phyloP scores from a whole-genome alignment of 2,888 invertebrate genomes.

The Petrolisthes cinctipes region DNA sequence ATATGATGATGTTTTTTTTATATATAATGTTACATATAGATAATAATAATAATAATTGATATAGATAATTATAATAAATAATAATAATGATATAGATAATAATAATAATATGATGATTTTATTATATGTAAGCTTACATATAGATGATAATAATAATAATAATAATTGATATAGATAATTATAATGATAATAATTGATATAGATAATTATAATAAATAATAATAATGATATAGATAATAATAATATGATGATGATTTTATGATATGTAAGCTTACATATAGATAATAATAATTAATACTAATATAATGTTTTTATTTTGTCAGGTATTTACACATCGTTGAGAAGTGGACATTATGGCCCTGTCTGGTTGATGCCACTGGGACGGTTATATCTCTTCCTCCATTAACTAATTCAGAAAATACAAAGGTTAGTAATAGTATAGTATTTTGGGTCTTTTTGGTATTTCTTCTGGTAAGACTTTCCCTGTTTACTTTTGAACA shows the following conservation, averaged over 20 bases:
- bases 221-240: not conserved
- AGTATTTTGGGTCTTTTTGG: too few relatives aligned
- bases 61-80: not conserved
- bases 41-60: too few relatives aligned
- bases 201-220: too few relatives aligned
- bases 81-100: not conserved
- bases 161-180: too few relatives aligned
- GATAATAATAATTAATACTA: too few relatives aligned
- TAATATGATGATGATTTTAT: not conserved
- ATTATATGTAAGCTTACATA: too few relatives aligned
- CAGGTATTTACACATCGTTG: conserved; percentile 81
- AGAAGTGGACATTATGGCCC: conserved; percentile 81
- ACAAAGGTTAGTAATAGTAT: conserved; percentile 77
- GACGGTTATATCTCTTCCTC: conserved; percentile 85
- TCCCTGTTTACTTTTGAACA: too few relatives aligned
- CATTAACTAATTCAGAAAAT: conserved; percentile 85
- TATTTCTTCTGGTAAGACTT: too few relatives aligned
- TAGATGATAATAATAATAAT: too few relatives aligned
- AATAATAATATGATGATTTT: not conserved
- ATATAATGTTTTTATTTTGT: conserved; percentile 27
- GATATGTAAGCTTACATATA: too few relatives aligned
- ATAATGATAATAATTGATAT: not conserved
- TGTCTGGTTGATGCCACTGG: conserved; percentile 78
- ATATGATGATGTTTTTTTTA: not conserved
- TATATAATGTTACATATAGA: not conserved